Evolutionary conservation across 2,113 vertebrate genomes (phyloP).

Genomic region (Eubucco bourcierii): DNA sequence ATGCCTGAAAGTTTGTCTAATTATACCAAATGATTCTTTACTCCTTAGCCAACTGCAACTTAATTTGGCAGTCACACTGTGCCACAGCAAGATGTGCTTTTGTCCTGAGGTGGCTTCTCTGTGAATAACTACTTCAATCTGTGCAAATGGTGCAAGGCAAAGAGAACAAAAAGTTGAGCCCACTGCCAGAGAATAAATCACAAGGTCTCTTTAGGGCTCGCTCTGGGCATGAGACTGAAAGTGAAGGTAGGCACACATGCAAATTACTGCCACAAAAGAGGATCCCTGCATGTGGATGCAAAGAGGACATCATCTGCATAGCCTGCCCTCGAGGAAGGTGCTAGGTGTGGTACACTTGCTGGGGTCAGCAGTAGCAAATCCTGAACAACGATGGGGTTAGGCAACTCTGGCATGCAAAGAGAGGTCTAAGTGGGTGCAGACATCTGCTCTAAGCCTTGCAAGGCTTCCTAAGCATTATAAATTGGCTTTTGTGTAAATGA

Average conservation of each 20-base stretch:
- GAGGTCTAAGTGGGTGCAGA: slow-evolving; percentile 32
- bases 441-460: slow-evolving; percentile 5
- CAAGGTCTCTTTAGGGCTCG: background rate
- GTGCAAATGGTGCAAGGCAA: background rate
- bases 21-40: background rate
- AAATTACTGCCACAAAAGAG: background rate
- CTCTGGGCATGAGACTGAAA: accelerated
- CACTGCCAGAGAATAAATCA: background rate
- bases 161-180: background rate
- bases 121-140: background rate
- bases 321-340: background rate
- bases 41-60: background rate
- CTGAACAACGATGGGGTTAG: background rate
- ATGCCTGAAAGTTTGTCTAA: background rate
- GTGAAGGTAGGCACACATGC: background rate
- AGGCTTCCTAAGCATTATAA: background rate
- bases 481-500: slow-evolving; percentile 12
- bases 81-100: background rate
- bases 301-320: background rate
- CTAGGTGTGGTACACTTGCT: background rate
- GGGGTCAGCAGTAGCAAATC: background rate
- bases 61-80: background rate
- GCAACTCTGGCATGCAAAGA: background rate
- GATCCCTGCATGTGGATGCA: background rate
- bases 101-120: background rate